Percentiles rank a stretch among this genome's conserved stretches.
Evolutionary conservation across 2,888 invertebrate species (phyloP).

Genomic region (Entomobrya multifasciata): DNA sequence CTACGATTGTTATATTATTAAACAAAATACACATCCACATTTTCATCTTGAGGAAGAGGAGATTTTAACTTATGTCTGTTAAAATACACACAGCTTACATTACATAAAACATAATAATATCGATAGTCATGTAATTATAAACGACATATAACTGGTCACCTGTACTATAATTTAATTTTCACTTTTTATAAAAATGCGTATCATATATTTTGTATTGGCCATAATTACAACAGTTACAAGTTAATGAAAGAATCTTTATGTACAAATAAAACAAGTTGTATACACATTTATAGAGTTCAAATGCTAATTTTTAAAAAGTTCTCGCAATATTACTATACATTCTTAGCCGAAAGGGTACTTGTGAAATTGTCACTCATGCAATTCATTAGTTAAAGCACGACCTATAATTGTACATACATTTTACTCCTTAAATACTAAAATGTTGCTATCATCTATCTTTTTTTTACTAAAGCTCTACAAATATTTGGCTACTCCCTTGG

Average conservation of each 20-base stretch:
- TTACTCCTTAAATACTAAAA: background rate
- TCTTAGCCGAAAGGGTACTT: background rate
- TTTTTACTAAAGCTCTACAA: slow-evolving; percentile 46
- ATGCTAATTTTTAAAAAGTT: too few species aligned
- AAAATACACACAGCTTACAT: too few species aligned
- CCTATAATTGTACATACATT: background rate
- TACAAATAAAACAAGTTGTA: slow-evolving; percentile 21
- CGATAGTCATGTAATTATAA: slow-evolving; percentile 10
- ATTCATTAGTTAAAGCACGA: background rate
- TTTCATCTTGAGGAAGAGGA: too few species aligned
- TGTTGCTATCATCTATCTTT: background rate
- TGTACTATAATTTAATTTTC: slow-evolving; percentile 18
- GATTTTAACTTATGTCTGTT: too few species aligned
- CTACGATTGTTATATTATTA: too few species aligned
- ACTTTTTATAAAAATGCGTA: slow-evolving; percentile 15
- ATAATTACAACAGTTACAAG: slow-evolving; percentile 36
- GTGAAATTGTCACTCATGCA: background rate
- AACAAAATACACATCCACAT: too few species aligned
- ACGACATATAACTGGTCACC: slow-evolving; percentile 17
- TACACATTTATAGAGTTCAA: background rate
- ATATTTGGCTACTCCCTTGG: slow-evolving; percentile 45
- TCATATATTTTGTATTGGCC: slow-evolving; percentile 19
- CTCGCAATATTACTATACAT: too few species aligned
- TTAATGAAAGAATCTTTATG: slow-evolving; percentile 22
- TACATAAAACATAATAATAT: background rate